phyloP scores from a whole-genome alignment of 2,797 vertebrate genomes.

The Lacerta bilineata region DNA sequence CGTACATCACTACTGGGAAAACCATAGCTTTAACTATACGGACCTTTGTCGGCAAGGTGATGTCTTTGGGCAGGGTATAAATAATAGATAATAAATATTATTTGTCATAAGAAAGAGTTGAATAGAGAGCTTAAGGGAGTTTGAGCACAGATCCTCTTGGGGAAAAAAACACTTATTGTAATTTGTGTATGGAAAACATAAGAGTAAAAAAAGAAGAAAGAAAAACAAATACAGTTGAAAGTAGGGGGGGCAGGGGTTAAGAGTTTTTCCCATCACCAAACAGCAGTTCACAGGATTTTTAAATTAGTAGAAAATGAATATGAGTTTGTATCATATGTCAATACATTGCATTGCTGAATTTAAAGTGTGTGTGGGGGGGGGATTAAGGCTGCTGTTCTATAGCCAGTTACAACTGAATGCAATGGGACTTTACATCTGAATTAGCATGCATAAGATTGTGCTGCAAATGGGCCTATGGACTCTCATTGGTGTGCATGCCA shows the following conservation, averaged over 20 bases:
- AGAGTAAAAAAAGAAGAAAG: background rate
- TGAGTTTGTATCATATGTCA: background rate
- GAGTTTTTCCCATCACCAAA: background rate
- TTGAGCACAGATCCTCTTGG: slow-evolving; percentile 3
- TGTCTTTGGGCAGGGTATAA: too few relatives aligned
- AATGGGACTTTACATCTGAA: too few relatives aligned
- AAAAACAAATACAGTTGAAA: background rate
- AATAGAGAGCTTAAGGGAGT: slow-evolving; percentile 11
- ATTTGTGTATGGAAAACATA: background rate
- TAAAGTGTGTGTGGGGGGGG: too few relatives aligned
- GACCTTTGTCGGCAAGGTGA: too few relatives aligned
- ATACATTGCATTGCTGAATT: too few relatives aligned
- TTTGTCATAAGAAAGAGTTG: slow-evolving; percentile 26
- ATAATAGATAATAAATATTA: too few relatives aligned
- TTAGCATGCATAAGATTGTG: too few relatives aligned
- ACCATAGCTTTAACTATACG: too few relatives aligned
- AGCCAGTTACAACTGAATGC: too few relatives aligned
- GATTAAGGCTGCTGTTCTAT: too few relatives aligned
- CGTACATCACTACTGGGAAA: too few relatives aligned
- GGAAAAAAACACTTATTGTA: background rate
- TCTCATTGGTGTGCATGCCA: background rate
- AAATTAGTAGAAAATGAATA: background rate
- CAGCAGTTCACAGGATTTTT: background rate
- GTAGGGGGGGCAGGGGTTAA: too few relatives aligned
- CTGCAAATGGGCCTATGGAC: background rate